These are phyloP conservation scores for Bagarius yarrelli DNA, from an alignment of 2,113 vertebrate species.

Conservation along the genomic window DNA sequence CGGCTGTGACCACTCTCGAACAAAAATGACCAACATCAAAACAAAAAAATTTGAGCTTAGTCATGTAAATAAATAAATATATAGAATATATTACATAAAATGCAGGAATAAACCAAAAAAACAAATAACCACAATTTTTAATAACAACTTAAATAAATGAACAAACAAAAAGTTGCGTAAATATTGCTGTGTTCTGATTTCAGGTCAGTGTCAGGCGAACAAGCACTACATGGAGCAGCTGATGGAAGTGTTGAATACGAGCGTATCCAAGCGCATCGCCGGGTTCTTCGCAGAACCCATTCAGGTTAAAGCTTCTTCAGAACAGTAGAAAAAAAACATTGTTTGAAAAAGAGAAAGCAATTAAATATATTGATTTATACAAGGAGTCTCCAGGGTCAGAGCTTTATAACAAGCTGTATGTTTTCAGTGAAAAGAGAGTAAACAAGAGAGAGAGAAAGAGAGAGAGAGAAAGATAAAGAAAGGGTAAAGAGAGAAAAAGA, in stretches of 20 bases:
- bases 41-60: background rate
- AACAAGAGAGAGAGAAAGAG: background rate
- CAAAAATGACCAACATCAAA: background rate
- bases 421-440: too few species aligned
- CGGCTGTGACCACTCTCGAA: background rate
- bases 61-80: background rate
- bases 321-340: background rate
- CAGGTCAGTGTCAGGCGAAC: conserved; percentile 85
- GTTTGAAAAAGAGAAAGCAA: too few species aligned
- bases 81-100: background rate
- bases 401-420: background rate
- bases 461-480: too few species aligned
- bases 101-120: background rate
- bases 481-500: background rate
- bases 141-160: background rate
- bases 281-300: conserved; percentile 93
- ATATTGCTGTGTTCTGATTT: background rate
- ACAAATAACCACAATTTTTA: background rate
- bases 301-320: conserved; percentile 71
- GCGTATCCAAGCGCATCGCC: conserved; percentile 78
- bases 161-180: too few species aligned
- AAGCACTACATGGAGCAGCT: conserved; percentile 84
- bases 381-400: background rate
- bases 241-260: conserved; percentile 82
- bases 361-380: background rate